Percentiles rank a stretch among this genome's conserved stretches.
Conservation (phyloP, 2,888 invertebrate species). For the Calameuta idolon region DNA sequence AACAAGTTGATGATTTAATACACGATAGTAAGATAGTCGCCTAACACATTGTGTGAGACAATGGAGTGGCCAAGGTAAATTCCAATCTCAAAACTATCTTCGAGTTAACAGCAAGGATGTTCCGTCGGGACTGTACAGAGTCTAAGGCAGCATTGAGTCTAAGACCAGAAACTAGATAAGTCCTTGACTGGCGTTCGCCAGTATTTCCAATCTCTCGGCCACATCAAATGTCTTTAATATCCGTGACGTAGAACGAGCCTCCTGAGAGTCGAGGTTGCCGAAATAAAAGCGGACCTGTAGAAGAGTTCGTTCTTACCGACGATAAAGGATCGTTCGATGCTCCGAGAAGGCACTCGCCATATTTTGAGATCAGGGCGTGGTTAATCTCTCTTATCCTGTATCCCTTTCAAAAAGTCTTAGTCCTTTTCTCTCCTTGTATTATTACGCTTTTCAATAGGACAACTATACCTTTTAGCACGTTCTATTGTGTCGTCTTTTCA, state of each 20-base stretch:
- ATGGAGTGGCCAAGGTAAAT: background rate
- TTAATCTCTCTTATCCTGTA: conserved; percentile 30
- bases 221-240: background rate
- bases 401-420: background rate
- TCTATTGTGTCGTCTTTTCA: conserved; percentile 31
- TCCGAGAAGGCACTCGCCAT: conserved; percentile 1
- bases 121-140: background rate
- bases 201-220: background rate
- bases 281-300: background rate
- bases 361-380: conserved; percentile 45
- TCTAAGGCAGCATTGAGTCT: background rate
- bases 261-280: background rate
- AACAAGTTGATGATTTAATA: conserved; percentile 4
- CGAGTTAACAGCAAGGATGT: background rate
- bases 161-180: background rate
- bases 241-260: background rate
- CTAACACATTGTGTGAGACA: background rate
- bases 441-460: background rate
- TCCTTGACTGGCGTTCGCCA: background rate
- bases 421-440: background rate
- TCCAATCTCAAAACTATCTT: background rate
- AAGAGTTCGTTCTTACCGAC: background rate
- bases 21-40: background rate
- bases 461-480: conserved; percentile 27
- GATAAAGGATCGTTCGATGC: background rate